phyloP scores from a whole-genome alignment of 2,113 vertebrate species.

The Balaenoptera acutorostrata region DNA sequence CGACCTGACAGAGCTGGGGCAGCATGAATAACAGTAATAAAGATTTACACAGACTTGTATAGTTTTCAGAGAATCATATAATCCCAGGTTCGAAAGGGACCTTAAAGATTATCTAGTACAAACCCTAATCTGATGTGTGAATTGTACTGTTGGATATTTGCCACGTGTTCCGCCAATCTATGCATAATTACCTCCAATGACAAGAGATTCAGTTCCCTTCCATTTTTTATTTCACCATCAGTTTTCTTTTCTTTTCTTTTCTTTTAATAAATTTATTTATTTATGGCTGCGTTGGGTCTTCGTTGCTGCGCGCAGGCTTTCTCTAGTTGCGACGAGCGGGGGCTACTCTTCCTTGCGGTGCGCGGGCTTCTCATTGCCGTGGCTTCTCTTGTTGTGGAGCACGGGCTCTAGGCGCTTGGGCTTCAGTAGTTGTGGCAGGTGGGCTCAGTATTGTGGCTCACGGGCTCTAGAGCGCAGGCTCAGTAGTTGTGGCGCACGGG shows the following conservation, averaged over 20 bases:
- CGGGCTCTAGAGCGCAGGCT: too few relatives aligned
- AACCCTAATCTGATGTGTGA: background rate
- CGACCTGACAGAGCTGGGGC: background rate
- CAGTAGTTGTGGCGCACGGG: too few relatives aligned
- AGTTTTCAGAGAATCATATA: background rate
- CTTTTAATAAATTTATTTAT: too few relatives aligned
- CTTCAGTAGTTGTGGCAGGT: too few relatives aligned
- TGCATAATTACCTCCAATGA: background rate
- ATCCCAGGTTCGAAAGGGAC: background rate
- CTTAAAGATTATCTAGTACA: background rate
- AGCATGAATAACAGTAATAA: background rate
- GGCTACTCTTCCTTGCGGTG: too few relatives aligned
- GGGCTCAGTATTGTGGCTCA: too few relatives aligned
- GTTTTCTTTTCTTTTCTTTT: background rate
- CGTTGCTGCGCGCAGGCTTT: too few relatives aligned
- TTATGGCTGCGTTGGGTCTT: too few relatives aligned
- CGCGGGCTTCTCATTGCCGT: too few relatives aligned
- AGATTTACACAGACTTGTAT: background rate
- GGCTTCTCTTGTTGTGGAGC: too few relatives aligned
- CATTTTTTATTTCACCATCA: background rate
- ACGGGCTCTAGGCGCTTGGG: too few relatives aligned
- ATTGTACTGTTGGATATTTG: background rate
- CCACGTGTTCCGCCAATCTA: background rate
- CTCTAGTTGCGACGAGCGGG: too few relatives aligned
- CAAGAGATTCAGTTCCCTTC: background rate